These are phyloP conservation scores for Delphinapterus leucas DNA, from an alignment of 2,113 vertebrate species.

Conservation along the genomic window DNA sequence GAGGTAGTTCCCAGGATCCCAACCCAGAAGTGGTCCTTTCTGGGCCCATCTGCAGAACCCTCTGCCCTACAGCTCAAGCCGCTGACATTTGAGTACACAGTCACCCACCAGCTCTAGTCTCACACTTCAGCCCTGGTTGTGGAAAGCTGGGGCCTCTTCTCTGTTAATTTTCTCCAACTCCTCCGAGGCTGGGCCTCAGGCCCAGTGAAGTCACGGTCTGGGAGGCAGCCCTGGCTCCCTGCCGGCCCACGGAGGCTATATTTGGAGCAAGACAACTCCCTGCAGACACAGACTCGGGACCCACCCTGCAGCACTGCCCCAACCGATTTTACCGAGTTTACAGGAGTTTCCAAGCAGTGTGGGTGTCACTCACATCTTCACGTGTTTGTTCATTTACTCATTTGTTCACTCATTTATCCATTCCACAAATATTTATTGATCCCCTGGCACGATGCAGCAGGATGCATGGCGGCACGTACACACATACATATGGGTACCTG, in stretches of 20 bases:
- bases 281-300: background rate
- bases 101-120: background rate
- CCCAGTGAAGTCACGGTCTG: constrained; percentile 83
- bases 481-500: background rate
- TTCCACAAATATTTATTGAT: background rate
- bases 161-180: constrained; percentile 49
- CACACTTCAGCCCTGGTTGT: constrained; percentile 27
- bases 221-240: constrained; percentile 77
- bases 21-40: background rate
- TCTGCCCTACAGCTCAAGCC: background rate
- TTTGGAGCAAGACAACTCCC: constrained; percentile 83
- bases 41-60: background rate
- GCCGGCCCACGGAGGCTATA: constrained; percentile 82
- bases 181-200: constrained; percentile 53
- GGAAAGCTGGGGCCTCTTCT: constrained; percentile 63
- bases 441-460: background rate
- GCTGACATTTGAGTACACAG: background rate
- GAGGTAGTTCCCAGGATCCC: background rate
- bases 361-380: background rate
- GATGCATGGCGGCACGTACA: accelerated
- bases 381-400: background rate
- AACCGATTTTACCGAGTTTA: constrained; percentile 53
- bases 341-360: background rate
- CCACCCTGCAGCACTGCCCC: constrained; percentile 66
- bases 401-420: background rate